A percentile compares a stretch with the other conserved stretches of the same genome.
These are phyloP conservation scores for Leptoteleia sp. DNA, from an alignment of 1,140 invertebrate genomes.

Conservation along the genomic window DNA sequence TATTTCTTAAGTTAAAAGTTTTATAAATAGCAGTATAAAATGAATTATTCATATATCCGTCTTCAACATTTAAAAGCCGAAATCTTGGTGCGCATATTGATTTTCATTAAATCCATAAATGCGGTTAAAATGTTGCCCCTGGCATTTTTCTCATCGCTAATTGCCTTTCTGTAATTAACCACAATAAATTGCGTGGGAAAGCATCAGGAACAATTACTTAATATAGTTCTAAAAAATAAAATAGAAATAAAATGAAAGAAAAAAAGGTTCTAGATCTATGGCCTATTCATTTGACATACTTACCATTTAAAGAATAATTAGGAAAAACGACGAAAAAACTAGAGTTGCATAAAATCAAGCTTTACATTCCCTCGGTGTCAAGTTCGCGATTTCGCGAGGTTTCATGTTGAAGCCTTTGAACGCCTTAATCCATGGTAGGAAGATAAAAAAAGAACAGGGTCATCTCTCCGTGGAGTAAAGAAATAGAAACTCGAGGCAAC, in stretches of 20 bases:
- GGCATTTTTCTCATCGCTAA: constrained; percentile 39
- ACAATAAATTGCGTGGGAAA: constrained; percentile 34
- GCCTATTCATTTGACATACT: constrained; percentile 11
- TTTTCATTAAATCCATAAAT: constrained; percentile 14
- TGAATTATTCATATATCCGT: too few species aligned
- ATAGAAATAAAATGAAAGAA: constrained; percentile 3
- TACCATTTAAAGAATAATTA: constrained; percentile 35
- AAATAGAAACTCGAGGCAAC: not conserved
- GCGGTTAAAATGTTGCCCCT: constrained; percentile 30
- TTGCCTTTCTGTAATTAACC: constrained; percentile 27
- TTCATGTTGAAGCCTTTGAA: constrained; percentile 45
- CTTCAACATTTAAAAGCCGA: too few species aligned
- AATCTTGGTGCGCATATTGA: too few species aligned
- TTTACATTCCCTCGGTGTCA: constrained; percentile 31
- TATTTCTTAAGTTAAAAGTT: too few species aligned
- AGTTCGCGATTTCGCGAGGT: constrained; percentile 27
- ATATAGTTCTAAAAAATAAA: too few species aligned
- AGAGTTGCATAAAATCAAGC: constrained; percentile 15
- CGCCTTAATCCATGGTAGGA: constrained; percentile 13
- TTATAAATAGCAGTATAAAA: too few species aligned
- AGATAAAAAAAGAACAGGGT: constrained; percentile 15
- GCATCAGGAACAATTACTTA: constrained; percentile 21
- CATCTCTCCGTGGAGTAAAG: constrained; percentile 8
- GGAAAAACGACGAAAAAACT: constrained; percentile 1
- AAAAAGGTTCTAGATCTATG: too few species aligned